Base-by-base conservation (phyloP, 37 sponge, comb jelly and placozoan species). In the Mnemiopsis leidyi region DNA sequence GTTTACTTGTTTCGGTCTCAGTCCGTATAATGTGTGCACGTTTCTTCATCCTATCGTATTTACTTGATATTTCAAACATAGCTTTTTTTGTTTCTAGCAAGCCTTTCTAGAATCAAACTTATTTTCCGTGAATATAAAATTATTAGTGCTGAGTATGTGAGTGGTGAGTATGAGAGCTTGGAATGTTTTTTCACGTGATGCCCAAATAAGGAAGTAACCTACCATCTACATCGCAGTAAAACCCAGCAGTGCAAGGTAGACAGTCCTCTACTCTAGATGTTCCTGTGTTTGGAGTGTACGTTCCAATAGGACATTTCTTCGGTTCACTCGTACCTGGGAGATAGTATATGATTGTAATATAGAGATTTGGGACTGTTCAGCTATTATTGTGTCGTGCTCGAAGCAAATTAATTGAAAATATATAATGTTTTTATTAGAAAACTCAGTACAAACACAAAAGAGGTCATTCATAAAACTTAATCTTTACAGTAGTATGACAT, bases 281-380 rank as follows among this genome's bases (percentile, higher is more conserved):
- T 93, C 92, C 92, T 23, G 18, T 32, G 23, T 69, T 39, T 23
- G 85, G 69, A 24, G 25, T 76, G 73, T 37, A 93, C 23, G 94
- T 93, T 3, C 94, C 94, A 38, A 93, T 93, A 1, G 92, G 90
- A 92, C 94, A 93, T n/a, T 33, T 32, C 25, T 32, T 25, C 20
- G 85, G 90, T 28, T 9, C 25, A 21, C 92, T 26, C 2, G 92
- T 93, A 23, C 73, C 73, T 71, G 73, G 68, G 68, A 67, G 20
- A 13, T 21, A n/a, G n/a, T n/a, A n/a, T n/a, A n/a, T n/a, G n/a
- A n/a, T n/a, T n/a, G n/a, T n/a, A n/a, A n/a, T n/a, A n/a, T n/a
- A n/a, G n/a, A n/a, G n/a, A n/a, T n/a, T n/a, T n/a, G n/a, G n/a
- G n/a, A n/a, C n/a, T n/a, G n/a, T n/a, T n/a, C n/a, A n/a, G n/a